Base-by-base conservation (phyloP, 1,140 invertebrate genomes). In the Drosophila eugracilis region DNA sequence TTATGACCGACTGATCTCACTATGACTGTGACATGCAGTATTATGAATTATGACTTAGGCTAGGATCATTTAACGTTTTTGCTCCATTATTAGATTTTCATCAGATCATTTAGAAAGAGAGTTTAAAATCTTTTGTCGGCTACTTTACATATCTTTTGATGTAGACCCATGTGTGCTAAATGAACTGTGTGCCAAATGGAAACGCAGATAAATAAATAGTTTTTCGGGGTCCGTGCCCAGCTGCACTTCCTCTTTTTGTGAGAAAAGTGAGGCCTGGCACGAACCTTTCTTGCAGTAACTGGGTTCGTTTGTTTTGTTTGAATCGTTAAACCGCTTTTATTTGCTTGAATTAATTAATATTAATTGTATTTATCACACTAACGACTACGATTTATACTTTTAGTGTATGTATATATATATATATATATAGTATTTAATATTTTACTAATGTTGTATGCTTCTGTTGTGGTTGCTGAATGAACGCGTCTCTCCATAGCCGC, bases 361-460 rank as follows among this genome's bases (percentile, higher is more conserved):
- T 85, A 81, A 58, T 62, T 65, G 52, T 58, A 86, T 81, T 71
- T 86, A 86, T 86, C 81, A 88, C 81, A 76, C 81, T 86, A 86
- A 83, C 74, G 79, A 75, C 78, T 84, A 84, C 50, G 62, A 57
- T 85, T 55, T 78, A 60, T 79, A 75, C 62, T 66, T 80, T 75
- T 81, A 75, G 50, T 67, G 53, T 75, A 62, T 48, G 70, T 73
- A 53, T 76, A 58, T 78, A 50, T 32, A 53, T 76, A 58, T 78
- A 50, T 32, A 32, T 78, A 58, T 79, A 58, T 86, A 67, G 78
- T 79, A 71, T 79, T 74, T 59, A 75, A 78, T 81, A 86, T 75
- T 88, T 71, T 53, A 77, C 55, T 80, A 74, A 69, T 67, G 62
- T 65, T 65, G 49, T 57, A 49, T 67, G 58, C 47, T 85, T 48